Base-by-base conservation (phyloP, 1,140 invertebrate species). In the Drosophila nebulosa region DNA sequence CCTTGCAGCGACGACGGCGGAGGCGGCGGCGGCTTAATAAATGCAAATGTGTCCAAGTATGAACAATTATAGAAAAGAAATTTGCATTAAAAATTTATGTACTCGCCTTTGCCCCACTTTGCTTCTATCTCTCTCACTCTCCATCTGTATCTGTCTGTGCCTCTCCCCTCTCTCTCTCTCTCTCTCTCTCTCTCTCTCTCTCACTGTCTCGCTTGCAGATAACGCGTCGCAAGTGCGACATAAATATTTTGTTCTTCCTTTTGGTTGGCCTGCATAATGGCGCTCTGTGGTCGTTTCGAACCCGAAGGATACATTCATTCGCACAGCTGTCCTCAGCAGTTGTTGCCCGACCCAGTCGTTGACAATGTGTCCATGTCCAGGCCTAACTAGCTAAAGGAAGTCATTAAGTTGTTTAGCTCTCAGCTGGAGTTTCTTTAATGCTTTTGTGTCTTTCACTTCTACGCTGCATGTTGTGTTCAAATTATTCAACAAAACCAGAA, bases 11-110 rank as follows among this genome's bases (percentile, higher is more conserved):
- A n/a, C n/a, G n/a, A n/a, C n/a, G n/a, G n/a, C n/a, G n/a, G n/a
- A n/a, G n/a, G n/a, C n/a, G n/a, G n/a, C 9, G 30, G 55, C 55
- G 30, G 60, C 71, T 85, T 85, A 84, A 84, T 84, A 85, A 85
- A 85, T 85, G 81, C 78, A 85, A 85, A 86, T 85, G 81, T 86
- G 74, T 75, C 78, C 81, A 88, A 88, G 74, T 86, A 88, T 88
- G 78, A 85, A 78, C 81, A 85, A 85, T 85, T 86, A 85, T 85
- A 85, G 81, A 85, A 85, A 80, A 81, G 81, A 86, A 85, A 85
- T 85, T 85, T 85, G 74, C 81, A 88, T 86, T 86, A 86, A 86
- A 88, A 86, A 78, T 81, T 83, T 78, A 88, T 86, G 81, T 86
- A 88, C 81, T 85, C 64, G 51, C 52, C 50, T 46, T 46, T 46